Base-by-base conservation (phyloP, 2,888 invertebrate genomes). In the Exephanes ischioxanthus region DNA sequence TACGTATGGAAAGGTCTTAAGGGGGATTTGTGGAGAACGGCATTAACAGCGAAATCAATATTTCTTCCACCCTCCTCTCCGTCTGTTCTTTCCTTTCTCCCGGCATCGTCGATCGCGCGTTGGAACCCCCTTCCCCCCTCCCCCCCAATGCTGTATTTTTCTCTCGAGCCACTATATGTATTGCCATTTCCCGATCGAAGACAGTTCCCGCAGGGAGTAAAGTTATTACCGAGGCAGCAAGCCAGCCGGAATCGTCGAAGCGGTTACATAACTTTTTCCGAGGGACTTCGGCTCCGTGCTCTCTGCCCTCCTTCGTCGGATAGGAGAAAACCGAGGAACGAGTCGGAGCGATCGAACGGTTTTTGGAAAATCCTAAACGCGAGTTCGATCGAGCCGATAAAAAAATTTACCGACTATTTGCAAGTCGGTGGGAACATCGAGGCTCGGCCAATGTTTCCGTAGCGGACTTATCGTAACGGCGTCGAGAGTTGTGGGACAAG, bases 171-270 rank as follows among this genome's bases (percentile, higher is more conserved):
- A 26, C 26, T 37, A 11, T 70, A 45, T 79, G 22, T n/a, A 41
- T 75, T 45, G 45, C 26, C 48, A 22, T 68, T 78, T 78, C 67
- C 2, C 55, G 53, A 37, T 48, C 51, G 53, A 66, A 68, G 68
- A 67, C 66, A 55, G 72, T 51, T 68, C 58, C 68, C 58, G 58
- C 22, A 26, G 51, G 73, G 73, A 73, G 37, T 37, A 61, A 79
- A 78, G 58, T 83, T 78, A 68, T 83, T 78, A 68, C 58, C 61
- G 45, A 68, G 53, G 66, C 78, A 55, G 80, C 68, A 58, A 70
- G 45, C 26, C 58, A 68, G 68, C 72, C 51, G 68, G 58, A 61
- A 73, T 67, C 73, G 45, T 73, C 72, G 68, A 51, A 61, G 53
- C 63, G 41, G 82, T 70, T 83, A 61, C 61, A 71, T 78, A 71